These are phyloP conservation scores for Todiramphus saurophagus DNA, from an alignment of 2,113 vertebrate genomes.

Conservation along the genomic window DNA sequence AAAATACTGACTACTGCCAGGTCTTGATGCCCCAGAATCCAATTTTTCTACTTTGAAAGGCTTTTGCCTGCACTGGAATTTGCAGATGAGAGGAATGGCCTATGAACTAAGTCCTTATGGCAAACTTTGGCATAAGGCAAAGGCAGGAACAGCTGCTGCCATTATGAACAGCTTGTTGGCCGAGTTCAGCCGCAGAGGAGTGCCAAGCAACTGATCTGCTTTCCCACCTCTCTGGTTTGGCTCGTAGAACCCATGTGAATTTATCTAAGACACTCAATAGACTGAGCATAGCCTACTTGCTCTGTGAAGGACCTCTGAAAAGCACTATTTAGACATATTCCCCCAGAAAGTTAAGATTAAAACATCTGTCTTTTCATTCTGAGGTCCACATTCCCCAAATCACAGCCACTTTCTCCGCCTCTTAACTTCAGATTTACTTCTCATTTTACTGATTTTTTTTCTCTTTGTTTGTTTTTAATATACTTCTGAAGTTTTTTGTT, in stretches of 20 bases:
- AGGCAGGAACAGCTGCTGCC: conserved; percentile 7
- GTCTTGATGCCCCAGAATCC: background rate
- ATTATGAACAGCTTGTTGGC: conserved; percentile 21
- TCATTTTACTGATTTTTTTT: background rate
- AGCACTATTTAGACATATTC: background rate
- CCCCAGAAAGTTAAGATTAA: background rate
- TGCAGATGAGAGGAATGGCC: background rate
- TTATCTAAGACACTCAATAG: conserved; percentile 3
- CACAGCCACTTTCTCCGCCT: background rate
- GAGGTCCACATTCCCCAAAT: background rate
- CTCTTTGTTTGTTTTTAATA: background rate
- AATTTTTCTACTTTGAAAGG: background rate
- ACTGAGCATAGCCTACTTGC: background rate
- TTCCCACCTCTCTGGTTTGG: background rate
- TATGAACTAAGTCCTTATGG: background rate
- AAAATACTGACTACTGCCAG: background rate
- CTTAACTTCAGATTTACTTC: background rate
- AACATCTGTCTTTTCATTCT: background rate
- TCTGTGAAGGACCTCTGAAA: background rate
- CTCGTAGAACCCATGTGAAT: background rate
- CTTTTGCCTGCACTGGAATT: conserved; percentile 11
- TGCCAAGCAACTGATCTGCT: conserved; percentile 11
- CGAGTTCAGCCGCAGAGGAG: background rate
- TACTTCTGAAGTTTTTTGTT: background rate
- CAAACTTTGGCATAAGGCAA: background rate